Evolutionary conservation across 2,888 invertebrate genomes (phyloP), one percentile per base, ranked within the genome.

Genomic region (Chironomus riparius): DNA sequence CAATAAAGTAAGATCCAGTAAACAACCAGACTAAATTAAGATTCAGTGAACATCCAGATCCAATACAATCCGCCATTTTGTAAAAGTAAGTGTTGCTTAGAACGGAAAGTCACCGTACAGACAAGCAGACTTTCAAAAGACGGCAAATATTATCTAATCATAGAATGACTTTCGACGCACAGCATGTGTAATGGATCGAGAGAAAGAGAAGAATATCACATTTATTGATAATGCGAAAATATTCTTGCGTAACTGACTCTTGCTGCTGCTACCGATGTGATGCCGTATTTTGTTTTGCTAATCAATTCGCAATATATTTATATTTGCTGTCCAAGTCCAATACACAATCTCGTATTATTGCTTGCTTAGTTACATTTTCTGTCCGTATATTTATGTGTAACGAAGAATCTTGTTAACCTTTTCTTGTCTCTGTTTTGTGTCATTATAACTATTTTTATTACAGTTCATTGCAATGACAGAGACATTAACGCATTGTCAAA

Each of bases 331-430:
- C 56, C 38, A 38, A 10, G 38, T 38, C 38, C 38, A 38, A 38
- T 38, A 38, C 38, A 38, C 38, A 38, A 38, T 38, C 38, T 38
- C 10, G 38, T 38, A 38, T 38, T 38, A 38, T 38, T 38, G 38
- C 38, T 38, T 38, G 10, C 38, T 38, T 38, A 38, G 38, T 38
- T 38, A 38, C 38, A 38, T 38, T 38, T 38, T 38, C 38, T 38
- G 38, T 38, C 38, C 38, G 10, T 38, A 38, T 38, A 10, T 56
- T 18, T 18, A 18, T 56, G 56, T 15, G 56, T 15, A 24, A 65
- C 21, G 65, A 65, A 65, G 65, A 65, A 65, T 21, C 65, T 65
- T 65, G 65, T 65, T 65, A 65, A 65, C 65, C 65, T 65, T 65
- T 38, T 38, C 38, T 38, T 38, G 38, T 65, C 65, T 56, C 56